Base-by-base conservation (phyloP, 2,113 vertebrate species). In the Sprattus sprattus region DNA sequence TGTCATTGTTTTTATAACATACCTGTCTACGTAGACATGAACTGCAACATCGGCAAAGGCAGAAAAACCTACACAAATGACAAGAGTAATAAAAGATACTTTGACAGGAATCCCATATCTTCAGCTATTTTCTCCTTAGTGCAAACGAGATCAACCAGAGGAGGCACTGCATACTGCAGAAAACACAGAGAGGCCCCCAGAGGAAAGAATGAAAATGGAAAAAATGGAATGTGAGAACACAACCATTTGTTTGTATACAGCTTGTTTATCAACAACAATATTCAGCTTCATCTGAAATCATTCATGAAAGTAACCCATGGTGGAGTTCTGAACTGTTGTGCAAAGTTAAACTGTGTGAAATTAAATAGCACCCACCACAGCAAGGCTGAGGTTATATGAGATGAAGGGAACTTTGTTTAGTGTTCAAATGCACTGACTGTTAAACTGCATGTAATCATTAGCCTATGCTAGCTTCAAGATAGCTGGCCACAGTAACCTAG, bases 11-110 rank as follows among this genome's bases (percentile, higher is more conserved):
- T 64, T 82, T 82, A 45, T 64, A 82, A 89, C 87, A 81, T 90
- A 89, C 90, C 87, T 89, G 87, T 87, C 88, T 87, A 82, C 13
- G 86, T 80, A 80, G 87, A 84, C 28, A 84, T 84, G 83, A 85
- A 86, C 90, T 86, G 88, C 64, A 90, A 90, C 88, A 88, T 81
- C 64, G 84, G 46, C 83, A 87, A 85, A 89, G 84, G 86, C 81
- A 88, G 28, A 45, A 44, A 78, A 78, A 78, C 71, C 71, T 78
- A 78, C 71, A 78, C 71, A 78, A 78, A 78, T 78, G 71, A 78
- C 71, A 78, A 78, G 32, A 78, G 71, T 32, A 39, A 46, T 86
- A 85, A 86, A 87, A 82, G 50, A 84, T 78, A 39, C 54, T 60
- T 60, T 60, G 54, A 60, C 71, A 78, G 71, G 28, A 78, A 78